Conservation (phyloP, 2,888 invertebrate genomes). For the Trissolcus japonicus region DNA sequence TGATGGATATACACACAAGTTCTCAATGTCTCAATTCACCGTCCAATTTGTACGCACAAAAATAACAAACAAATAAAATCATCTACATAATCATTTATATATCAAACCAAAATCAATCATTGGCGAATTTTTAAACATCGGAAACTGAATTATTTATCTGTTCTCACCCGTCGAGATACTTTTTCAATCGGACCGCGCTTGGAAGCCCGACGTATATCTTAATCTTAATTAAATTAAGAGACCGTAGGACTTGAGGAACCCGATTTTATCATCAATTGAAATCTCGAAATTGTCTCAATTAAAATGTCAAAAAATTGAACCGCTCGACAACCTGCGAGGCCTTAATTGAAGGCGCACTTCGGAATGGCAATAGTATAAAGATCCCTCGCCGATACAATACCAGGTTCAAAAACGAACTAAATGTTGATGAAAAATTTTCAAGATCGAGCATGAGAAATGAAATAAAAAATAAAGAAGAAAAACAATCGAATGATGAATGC, state of each 20-base stretch:
- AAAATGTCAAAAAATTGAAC: not conserved
- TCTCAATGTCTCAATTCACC: constrained; percentile 5
- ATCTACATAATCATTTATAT: too few species aligned
- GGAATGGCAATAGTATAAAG: not conserved
- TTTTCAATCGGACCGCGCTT: not conserved
- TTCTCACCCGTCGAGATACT: too few species aligned
- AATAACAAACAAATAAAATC: too few species aligned
- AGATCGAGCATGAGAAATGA: too few species aligned
- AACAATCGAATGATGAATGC: too few species aligned
- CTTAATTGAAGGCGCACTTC: not conserved
- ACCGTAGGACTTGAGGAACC: not conserved
- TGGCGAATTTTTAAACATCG: too few species aligned
- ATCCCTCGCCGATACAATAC: too few species aligned
- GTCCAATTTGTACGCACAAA: not conserved
- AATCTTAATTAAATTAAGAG: not conserved
- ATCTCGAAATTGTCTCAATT: constrained; percentile 7
- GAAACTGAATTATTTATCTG: too few species aligned
- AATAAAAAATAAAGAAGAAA: too few species aligned
- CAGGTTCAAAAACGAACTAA: too few species aligned
- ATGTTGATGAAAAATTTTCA: too few species aligned
- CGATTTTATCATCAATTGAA: not conserved
- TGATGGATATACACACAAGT: not conserved
- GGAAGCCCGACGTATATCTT: not conserved
- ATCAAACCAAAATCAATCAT: too few species aligned
- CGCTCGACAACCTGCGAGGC: not conserved